Evolutionary conservation across 2,797 vertebrate species (phyloP).

Genomic region (Nannoperca australis): DNA sequence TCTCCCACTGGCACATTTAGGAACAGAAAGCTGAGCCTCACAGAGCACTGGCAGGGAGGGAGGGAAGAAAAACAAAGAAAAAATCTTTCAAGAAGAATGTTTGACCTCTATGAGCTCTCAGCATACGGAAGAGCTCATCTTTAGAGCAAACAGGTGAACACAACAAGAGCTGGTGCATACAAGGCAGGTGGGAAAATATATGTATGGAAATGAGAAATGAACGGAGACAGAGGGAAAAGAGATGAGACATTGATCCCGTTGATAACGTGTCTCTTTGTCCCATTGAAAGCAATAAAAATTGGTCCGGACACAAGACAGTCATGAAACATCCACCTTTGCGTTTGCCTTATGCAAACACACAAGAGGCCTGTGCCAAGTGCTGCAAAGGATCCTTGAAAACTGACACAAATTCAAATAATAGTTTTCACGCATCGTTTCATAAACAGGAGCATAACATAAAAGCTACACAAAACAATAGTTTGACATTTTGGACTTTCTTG

Average conservation of each 20-base stretch:
- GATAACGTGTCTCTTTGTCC: slow-evolving; percentile 22
- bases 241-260: slow-evolving; percentile 17
- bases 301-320: not conserved
- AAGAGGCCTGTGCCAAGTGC: not conserved
- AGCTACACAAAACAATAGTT: not conserved
- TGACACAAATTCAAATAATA: not conserved
- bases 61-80: not conserved
- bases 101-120: slow-evolving; percentile 13
- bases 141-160: slow-evolving; percentile 36
- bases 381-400: not conserved
- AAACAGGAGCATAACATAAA: not conserved
- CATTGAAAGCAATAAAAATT: slow-evolving; percentile 38
- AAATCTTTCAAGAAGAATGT: not conserved
- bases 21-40: slow-evolving; percentile 11
- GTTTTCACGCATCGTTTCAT: not conserved
- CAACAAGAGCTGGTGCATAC: slow-evolving; percentile 11
- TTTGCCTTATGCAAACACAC: slow-evolving; percentile 10
- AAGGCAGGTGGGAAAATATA: slow-evolving; percentile 19
- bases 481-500: not conserved
- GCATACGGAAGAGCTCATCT: slow-evolving; percentile 25
- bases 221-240: slow-evolving; percentile 15
- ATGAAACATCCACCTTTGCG: slow-evolving; percentile 21
- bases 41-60: not conserved
- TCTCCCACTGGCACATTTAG: slow-evolving; percentile 10
- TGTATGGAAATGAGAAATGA: slow-evolving; percentile 36